A percentile compares a stretch with the other conserved stretches of the same genome.
phyloP scores from a whole-genome alignment of 2,797 vertebrate species.

The Diplodus puntazzo region DNA sequence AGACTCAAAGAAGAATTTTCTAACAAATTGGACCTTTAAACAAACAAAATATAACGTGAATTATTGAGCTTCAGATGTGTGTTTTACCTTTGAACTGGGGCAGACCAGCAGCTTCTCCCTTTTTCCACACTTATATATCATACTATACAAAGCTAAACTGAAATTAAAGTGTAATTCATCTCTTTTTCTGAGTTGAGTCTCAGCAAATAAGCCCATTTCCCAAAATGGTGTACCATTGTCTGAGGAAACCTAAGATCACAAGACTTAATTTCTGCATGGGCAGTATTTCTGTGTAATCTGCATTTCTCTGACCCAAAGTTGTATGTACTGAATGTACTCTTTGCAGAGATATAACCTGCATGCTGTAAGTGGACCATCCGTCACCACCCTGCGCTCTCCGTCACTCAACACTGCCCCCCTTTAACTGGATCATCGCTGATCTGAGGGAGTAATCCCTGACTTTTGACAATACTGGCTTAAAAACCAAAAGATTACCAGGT shows the following conservation, averaged over 20 bases:
- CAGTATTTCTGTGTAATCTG: background rate
- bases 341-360: background rate
- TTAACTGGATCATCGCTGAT: slow-evolving; percentile 75
- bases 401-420: slow-evolving; percentile 21
- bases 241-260: background rate
- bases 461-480: slow-evolving; percentile 65
- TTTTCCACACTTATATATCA: background rate
- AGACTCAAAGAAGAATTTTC: too few relatives aligned
- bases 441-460: slow-evolving; percentile 65
- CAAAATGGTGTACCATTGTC: background rate
- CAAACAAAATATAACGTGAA: background rate
- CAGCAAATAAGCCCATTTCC: background rate
- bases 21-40: background rate
- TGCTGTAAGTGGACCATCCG: slow-evolving; percentile 1
- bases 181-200: background rate
- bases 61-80: too few relatives aligned
- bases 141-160: background rate
- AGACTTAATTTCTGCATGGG: background rate
- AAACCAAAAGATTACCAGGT: slow-evolving; percentile 60
- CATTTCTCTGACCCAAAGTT: background rate
- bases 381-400: slow-evolving; percentile 6
- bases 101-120: background rate
- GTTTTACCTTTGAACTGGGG: background rate
- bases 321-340: background rate
- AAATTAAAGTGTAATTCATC: background rate